Evolutionary conservation across 1,140 invertebrate genomes (phyloP).

Genomic region (Cotesia typhae): DNA sequence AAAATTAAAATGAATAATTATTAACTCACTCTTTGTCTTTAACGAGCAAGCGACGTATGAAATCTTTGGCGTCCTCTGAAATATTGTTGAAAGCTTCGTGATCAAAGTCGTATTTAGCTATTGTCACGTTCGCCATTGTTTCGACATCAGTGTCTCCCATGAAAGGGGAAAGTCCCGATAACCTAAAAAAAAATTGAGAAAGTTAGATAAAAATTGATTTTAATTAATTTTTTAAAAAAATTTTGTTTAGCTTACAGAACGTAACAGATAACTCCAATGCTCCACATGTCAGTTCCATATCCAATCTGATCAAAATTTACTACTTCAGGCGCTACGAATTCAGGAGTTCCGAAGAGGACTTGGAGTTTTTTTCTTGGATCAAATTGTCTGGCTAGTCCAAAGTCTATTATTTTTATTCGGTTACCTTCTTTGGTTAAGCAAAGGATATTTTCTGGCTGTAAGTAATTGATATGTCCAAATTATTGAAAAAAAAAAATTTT

Average conservation of each 20-base stretch:
- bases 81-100: slow-evolving; percentile 93
- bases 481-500: not conserved
- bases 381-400: slow-evolving; percentile 91
- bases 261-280: slow-evolving; percentile 96
- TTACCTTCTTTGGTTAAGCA: slow-evolving; percentile 95
- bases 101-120: slow-evolving; percentile 94
- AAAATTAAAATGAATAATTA: slow-evolving; percentile 21
- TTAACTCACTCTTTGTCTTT: slow-evolving; percentile 89
- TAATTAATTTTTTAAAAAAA: slow-evolving; percentile 61
- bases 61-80: slow-evolving; percentile 91
- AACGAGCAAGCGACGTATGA: slow-evolving; percentile 85
- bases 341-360: slow-evolving; percentile 96
- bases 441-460: slow-evolving; percentile 95
- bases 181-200: slow-evolving; percentile 66
- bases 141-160: slow-evolving; percentile 97
- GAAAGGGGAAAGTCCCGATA: slow-evolving; percentile 97
- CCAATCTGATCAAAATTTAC: slow-evolving; percentile 97
- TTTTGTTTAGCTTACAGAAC: slow-evolving; percentile 79
- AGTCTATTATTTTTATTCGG: slow-evolving; percentile 97
- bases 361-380: slow-evolving; percentile 91
- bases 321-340: slow-evolving; percentile 98
- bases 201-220: slow-evolving; percentile 1
- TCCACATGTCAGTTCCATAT: slow-evolving; percentile 97
- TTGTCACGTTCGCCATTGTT: slow-evolving; percentile 96
- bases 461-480: not conserved